Base-by-base conservation (phyloP, 2,888 invertebrate genomes). In the Leucozona laternaria region DNA sequence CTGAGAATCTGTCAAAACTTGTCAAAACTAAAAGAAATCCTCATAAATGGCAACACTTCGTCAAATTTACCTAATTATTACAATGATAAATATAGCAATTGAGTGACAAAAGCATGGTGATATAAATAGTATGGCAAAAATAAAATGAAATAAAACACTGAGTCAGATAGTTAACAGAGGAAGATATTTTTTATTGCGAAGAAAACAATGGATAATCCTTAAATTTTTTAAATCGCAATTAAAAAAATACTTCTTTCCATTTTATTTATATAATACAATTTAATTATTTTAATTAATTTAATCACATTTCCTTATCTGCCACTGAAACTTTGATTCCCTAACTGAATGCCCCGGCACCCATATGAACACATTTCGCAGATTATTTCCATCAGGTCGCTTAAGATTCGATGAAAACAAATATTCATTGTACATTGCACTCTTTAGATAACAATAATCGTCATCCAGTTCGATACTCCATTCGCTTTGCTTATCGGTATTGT, bases 391-490 rank as follows among this genome's bases (percentile, higher is more conserved):
- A 5, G 25, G 34, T 37, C 17, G 10, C 7, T 25, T 43, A 10
- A 8, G 11, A 28, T 31, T 66, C 13, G 66, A 64, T 11, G 64
- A n/a, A 43, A 64, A 64, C 66, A 72, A 43, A 48, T 58, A 72
- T 4, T 72, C 72, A 43, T 60, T 60, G 11, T 40, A 72, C 28
- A 20, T 17, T 31, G 17, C 57, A 34, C 58, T 72, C 25, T 72
- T 58, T 4, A 72, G 8, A 28, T 22, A 72, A 20, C 72, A 72
- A 40, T 45, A 43, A 60, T 72, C 72, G n/a, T 13, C 72, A 40
- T 58, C 3, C 22, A 58, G 6, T 11, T 60, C 58, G 15, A 72
- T 48, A 15, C 20, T 72, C 40, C 55, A 72, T 15, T 45, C 57
- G 43, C 58, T 72, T 31, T 72, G 72, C 25, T 20, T 48, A 34